Evolutionary conservation across 2,113 vertebrate genomes (phyloP).

Genomic region (Eulemur macaco): DNA sequence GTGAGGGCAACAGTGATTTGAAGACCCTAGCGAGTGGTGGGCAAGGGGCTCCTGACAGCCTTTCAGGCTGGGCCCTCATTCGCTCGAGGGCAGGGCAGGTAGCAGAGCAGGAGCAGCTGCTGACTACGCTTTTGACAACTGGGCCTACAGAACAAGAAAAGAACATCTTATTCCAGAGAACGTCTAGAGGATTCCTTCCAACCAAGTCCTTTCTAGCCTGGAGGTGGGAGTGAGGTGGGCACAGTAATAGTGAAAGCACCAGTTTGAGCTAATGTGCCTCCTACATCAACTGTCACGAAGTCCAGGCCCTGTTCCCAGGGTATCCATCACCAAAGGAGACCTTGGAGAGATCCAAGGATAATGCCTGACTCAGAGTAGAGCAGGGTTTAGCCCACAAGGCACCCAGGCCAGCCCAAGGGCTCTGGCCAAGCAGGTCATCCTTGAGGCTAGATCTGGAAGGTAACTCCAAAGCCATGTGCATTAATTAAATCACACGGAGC

Average conservation of each 20-base stretch:
- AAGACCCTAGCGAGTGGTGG: neutral
- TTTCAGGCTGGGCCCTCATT: neutral
- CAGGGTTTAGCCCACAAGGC: neutral
- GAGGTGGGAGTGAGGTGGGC: neutral
- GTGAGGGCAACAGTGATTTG: neutral
- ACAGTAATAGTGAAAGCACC: neutral
- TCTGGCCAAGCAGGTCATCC: neutral
- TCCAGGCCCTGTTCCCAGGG: neutral
- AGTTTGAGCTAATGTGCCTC: neutral
- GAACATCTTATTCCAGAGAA: neutral
- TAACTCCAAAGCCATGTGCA: neutral
- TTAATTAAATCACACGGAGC: conserved; percentile 9
- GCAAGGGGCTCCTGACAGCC: neutral
- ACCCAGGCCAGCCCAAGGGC: neutral
- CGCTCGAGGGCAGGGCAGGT: neutral
- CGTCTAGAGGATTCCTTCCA: neutral
- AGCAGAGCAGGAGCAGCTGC: neutral
- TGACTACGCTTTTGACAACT: neutral
- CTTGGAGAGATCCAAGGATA: neutral
- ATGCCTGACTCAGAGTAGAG: neutral
- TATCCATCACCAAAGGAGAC: neutral
- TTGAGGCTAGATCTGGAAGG: neutral
- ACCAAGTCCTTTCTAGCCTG: neutral
- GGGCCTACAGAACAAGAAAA: neutral
- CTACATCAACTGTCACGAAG: neutral